Conservation (phyloP, 2,113 vertebrate genomes). For the Eidolon helvum region DNA sequence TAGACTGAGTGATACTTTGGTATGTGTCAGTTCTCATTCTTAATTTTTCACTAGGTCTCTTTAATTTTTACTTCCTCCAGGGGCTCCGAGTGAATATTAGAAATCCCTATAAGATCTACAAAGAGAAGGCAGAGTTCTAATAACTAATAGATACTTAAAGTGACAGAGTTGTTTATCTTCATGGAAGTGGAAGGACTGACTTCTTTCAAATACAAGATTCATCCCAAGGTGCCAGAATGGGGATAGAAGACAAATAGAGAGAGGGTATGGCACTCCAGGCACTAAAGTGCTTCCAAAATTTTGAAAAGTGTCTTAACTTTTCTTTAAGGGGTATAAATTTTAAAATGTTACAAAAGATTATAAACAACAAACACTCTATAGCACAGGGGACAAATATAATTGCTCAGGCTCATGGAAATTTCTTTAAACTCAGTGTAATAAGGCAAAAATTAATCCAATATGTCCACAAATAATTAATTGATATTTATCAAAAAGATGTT, state of each 20-base stretch:
- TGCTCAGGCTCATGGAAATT: not conserved
- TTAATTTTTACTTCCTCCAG: not conserved
- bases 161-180: not conserved
- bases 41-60: not conserved
- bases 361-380: not conserved
- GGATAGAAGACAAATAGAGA: slow-evolving; percentile 28
- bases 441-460: not conserved
- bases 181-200: not conserved
- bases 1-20: not conserved
- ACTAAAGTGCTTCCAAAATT: slow-evolving; percentile 46
- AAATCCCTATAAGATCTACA: slow-evolving; percentile 55
- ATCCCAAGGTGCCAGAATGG: slow-evolving; percentile 53
- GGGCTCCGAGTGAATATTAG: slow-evolving; percentile 24
- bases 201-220: slow-evolving; percentile 48
- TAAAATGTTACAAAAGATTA: not conserved
- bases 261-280: not conserved
- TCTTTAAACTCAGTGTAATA: not conserved
- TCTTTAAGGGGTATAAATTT: not conserved
- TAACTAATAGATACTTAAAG: slow-evolving; percentile 41
- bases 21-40: not conserved
- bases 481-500: not conserved
- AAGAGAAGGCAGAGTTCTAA: slow-evolving; percentile 68
- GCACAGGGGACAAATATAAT: not conserved
- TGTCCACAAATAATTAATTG: not conserved
- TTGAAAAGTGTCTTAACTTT: slow-evolving; percentile 48